Evolutionary conservation across 1,140 invertebrate genomes (phyloP).

Genomic region (Helicoverpa zea): DNA sequence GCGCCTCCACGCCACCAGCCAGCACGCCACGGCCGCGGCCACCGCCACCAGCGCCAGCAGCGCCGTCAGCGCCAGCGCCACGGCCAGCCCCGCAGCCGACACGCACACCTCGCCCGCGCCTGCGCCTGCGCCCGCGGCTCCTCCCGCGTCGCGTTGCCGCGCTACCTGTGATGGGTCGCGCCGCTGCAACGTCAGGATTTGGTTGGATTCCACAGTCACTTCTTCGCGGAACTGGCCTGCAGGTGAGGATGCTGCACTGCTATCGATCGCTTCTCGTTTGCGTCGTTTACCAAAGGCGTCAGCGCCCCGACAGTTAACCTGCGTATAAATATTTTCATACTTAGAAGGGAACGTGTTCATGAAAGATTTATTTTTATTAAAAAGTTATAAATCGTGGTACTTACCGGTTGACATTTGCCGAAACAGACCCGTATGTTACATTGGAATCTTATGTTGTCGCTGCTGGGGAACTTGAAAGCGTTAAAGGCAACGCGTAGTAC

Average conservation of each 20-base stretch:
- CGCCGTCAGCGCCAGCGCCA: conserved; percentile 96
- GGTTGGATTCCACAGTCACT: conserved; percentile 96
- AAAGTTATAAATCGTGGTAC: conserved; percentile 57
- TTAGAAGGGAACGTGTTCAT: not conserved
- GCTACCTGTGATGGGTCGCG: conserved; percentile 88
- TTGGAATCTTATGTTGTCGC: conserved; percentile 98
- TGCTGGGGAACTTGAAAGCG: conserved; percentile 98
- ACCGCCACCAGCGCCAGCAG: conserved; percentile 96
- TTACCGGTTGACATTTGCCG: conserved; percentile 97
- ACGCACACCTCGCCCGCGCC: conserved; percentile 95
- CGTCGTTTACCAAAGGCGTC: conserved; percentile 95
- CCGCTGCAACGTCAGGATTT: conserved; percentile 95
- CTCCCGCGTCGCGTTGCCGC: conserved; percentile 85
- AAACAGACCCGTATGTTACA: conserved; percentile 98
- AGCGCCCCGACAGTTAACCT: conserved; percentile 96
- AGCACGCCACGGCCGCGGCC: conserved; percentile 97
- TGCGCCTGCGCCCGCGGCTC: conserved; percentile 64
- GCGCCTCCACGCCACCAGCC: conserved; percentile 96
- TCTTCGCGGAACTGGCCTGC: conserved; percentile 96
- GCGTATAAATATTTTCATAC: not conserved
- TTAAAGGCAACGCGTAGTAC: conserved; percentile 95
- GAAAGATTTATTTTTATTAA: not conserved
- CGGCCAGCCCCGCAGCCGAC: conserved; percentile 96
- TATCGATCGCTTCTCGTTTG: conserved; percentile 89
- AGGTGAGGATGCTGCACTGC: conserved; percentile 88